A percentile compares a stretch with the other conserved stretches of the same genome.
These are phyloP conservation scores for Drosophila yakuba DNA, from an alignment of 1,140 invertebrate genomes.

Conservation along the genomic window DNA sequence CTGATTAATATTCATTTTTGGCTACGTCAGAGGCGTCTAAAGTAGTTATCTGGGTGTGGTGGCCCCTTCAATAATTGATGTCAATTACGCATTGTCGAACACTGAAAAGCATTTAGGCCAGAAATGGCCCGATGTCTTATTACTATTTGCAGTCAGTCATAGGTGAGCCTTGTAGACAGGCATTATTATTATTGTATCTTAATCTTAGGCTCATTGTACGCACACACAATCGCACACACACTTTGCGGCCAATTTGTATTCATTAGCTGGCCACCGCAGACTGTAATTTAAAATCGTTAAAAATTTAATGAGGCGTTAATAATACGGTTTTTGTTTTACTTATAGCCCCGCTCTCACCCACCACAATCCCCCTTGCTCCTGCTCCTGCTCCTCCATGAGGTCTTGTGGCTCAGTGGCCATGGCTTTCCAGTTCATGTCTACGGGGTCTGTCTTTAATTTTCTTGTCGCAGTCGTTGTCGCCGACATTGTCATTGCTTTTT, in stretches of 20 bases:
- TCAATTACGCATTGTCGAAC: constrained; percentile 70
- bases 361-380: neutral
- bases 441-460: constrained; percentile 61
- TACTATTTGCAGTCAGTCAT: constrained; percentile 3
- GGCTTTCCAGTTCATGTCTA: constrained; percentile 11
- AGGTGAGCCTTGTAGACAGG: constrained; percentile 6
- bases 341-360: constrained; percentile 25
- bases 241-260: constrained; percentile 76
- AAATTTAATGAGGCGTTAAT: constrained; percentile 84
- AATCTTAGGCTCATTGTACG: constrained; percentile 22
- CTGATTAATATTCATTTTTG: constrained; percentile 63
- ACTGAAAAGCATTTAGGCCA: constrained; percentile 69
- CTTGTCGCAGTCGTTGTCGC: constrained; percentile 60
- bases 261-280: constrained; percentile 69
- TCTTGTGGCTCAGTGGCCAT: constrained; percentile 4
- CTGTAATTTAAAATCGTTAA: constrained; percentile 83
- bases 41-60: constrained; percentile 1
- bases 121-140: constrained; percentile 13
- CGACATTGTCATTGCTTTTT: constrained; percentile 76
- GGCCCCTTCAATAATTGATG: constrained; percentile 58
- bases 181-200: constrained; percentile 27
- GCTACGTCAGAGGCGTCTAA: constrained; percentile 19
- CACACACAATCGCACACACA: constrained; percentile 41
- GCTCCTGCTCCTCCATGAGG: too few species aligned
- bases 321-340: constrained; percentile 83